These are phyloP conservation scores for Drosophila niveifrons DNA, from an alignment of 2,888 invertebrate genomes.

Conservation along the genomic window DNA sequence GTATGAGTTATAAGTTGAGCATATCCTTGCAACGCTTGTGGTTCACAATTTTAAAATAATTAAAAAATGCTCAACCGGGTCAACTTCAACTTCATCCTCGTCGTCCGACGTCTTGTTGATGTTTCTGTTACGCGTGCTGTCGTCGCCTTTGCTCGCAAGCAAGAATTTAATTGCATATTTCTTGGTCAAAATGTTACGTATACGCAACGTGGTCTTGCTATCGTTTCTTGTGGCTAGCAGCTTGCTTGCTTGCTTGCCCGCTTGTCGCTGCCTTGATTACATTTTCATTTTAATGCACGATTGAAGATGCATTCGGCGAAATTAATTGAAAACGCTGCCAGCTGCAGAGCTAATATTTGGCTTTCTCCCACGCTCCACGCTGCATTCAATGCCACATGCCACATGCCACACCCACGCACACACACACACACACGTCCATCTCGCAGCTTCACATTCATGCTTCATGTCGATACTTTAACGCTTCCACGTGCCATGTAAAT, in stretches of 20 bases:
- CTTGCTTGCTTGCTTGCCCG: not conserved
- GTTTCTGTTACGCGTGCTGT: not conserved
- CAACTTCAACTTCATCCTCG: conserved; percentile 15
- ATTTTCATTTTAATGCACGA: conserved; percentile 80
- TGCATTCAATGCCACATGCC: not conserved
- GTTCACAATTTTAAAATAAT: conserved; percentile 72
- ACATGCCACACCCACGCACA: not conserved
- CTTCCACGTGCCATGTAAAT: conserved; percentile 42
- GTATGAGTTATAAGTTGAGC: conserved; percentile 55
- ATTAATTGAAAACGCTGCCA: conserved; percentile 77
- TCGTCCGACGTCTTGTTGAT: not conserved
- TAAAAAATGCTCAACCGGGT: conserved; percentile 51
- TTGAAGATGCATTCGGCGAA: conserved; percentile 75
- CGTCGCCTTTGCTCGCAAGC: conserved; percentile 8
- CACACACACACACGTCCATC: not conserved
- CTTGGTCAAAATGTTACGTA: conserved; percentile 44
- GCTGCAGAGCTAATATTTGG: conserved; percentile 72
- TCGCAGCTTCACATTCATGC: not conserved
- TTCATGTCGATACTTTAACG: conserved; percentile 58
- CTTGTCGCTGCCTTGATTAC: conserved; percentile 65
- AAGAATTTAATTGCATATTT: conserved; percentile 74
- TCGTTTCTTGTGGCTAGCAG: conserved; percentile 32
- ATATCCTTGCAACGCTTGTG: conserved; percentile 65
- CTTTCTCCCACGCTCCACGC: conserved; percentile 30
- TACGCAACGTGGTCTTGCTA: conserved; percentile 24